A percentile compares a stretch with the other conserved stretches of the same genome.
phyloP scores from a whole-genome alignment of 1,140 invertebrate genomes.

The Ooceraea biroi region DNA sequence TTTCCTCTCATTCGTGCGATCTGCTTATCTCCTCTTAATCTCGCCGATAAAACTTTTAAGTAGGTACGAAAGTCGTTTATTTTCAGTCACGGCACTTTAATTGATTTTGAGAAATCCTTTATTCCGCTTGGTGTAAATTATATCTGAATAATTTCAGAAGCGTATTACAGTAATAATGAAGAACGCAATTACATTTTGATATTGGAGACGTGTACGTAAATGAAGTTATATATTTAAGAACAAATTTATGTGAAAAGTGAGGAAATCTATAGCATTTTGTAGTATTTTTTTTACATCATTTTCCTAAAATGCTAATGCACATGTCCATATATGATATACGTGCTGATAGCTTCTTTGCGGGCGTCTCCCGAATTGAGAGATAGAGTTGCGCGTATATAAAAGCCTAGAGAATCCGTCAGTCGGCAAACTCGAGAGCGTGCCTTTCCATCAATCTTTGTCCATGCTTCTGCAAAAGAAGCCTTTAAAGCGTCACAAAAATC shows the following conservation, averaged over 20 bases:
- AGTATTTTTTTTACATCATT: background rate
- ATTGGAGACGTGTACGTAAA: too few relatives aligned
- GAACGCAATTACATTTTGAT: background rate
- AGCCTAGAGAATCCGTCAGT: slow-evolving; percentile 31
- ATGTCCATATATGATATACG: background rate
- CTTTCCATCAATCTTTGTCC: slow-evolving; percentile 53
- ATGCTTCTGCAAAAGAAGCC: slow-evolving; percentile 17
- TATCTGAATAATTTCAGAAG: background rate
- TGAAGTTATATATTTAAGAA: too few relatives aligned
- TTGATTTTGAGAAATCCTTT: slow-evolving; percentile 34
- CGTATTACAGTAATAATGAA: background rate
- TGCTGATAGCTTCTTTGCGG: background rate
- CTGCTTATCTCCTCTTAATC: slow-evolving; percentile 53
- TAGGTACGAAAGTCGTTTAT: slow-evolving; percentile 32
- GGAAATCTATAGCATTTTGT: background rate
- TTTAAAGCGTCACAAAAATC: slow-evolving; percentile 47
- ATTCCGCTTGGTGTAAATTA: background rate
- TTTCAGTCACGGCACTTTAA: slow-evolving; percentile 15
- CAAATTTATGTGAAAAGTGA: background rate
- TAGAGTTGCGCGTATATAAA: slow-evolving; percentile 20
- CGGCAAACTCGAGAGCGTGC: background rate
- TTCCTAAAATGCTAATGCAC: background rate
- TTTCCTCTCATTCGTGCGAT: slow-evolving; percentile 27
- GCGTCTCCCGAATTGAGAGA: background rate
- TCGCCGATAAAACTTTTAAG: slow-evolving; percentile 51